Conservation (phyloP, 2,113 vertebrate species). For the Coturnix japonica region DNA sequence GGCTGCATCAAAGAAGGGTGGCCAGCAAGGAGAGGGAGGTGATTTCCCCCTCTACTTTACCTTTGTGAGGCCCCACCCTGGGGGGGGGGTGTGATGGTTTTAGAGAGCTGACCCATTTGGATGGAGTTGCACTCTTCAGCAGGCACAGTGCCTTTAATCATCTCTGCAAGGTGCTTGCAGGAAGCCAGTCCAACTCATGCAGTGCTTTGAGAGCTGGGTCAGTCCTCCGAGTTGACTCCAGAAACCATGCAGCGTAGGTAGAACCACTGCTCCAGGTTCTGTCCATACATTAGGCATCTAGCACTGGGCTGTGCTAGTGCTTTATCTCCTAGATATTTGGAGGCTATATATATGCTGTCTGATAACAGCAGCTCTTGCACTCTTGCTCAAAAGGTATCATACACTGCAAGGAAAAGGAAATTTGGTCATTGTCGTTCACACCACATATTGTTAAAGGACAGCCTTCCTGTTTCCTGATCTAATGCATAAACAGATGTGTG, state of each 20-base stretch:
- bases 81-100: neutral
- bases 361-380: neutral
- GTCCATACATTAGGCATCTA: fast-evolving
- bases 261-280: fast-evolving
- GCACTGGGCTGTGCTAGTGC: fast-evolving
- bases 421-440: neutral
- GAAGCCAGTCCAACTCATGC: neutral
- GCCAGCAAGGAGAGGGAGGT: too few relatives aligned
- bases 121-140: neutral
- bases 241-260: neutral
- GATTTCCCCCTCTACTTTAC: too few relatives aligned
- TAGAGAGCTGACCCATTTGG: neutral
- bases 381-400: neutral
- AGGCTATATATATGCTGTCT: neutral
- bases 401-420: neutral
- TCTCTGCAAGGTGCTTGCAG: fast-evolving
- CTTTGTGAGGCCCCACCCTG: too few relatives aligned
- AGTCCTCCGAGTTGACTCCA: neutral
- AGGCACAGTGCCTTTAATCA: fast-evolving
- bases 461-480: neutral
- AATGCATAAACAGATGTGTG: neutral
- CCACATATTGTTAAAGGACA: neutral
- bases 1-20: too few relatives aligned
- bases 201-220: neutral
- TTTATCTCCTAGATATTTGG: fast-evolving